Evolutionary conservation across 1,140 invertebrate genomes (phyloP), one percentile per base, ranked within the genome.

Genomic region (Megalopta genalis): DNA sequence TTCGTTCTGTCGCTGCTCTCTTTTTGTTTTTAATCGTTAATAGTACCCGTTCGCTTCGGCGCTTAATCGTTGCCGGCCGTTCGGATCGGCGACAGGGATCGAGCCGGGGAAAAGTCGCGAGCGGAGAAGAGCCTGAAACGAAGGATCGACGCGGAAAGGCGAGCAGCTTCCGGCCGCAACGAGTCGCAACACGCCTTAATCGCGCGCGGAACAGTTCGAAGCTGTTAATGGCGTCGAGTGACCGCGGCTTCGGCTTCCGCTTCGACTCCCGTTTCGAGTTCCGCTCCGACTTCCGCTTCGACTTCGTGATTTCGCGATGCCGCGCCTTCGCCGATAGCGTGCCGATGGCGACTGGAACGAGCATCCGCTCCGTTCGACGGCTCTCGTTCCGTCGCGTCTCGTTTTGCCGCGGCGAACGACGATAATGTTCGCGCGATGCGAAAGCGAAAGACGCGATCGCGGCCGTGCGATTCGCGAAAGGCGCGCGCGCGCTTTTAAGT

Each of bases 141-240:
- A 62, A 18, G 84, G 70, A 69, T 63, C 69, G 78, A 76, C 80
- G 59, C 21, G 42, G 42, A 21, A 54, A 54, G 49, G 16, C 49
- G 49, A 81, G 82, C 85, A 83, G 82, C 88, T 88, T 86, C 85
- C 88, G 86, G 87, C 86, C 88, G 78, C 80, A 86, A 88, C 89
- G 90, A 89, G 88, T 93, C 91, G 90, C 91, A 93, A 93, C 92
- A 93, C 92, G 92, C 92, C 92, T 92, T 92, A 92, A 92, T 90
- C 91, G 90, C 90, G 84, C 85, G 87, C 87, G 88, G 85, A 91
- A 91, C 90, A 91, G 90, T 93, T 93, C 92, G 84, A 90, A 91
- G 90, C 86, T 90, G 89, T 88, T 93, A 93, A 92, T 93, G 90
- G 92, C 91, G 88, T 93, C 90, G 93, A 93, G 91, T 92, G 89